These are phyloP conservation scores for Melospiza georgiana DNA, from an alignment of 2,113 vertebrate species.

Conservation along the genomic window DNA sequence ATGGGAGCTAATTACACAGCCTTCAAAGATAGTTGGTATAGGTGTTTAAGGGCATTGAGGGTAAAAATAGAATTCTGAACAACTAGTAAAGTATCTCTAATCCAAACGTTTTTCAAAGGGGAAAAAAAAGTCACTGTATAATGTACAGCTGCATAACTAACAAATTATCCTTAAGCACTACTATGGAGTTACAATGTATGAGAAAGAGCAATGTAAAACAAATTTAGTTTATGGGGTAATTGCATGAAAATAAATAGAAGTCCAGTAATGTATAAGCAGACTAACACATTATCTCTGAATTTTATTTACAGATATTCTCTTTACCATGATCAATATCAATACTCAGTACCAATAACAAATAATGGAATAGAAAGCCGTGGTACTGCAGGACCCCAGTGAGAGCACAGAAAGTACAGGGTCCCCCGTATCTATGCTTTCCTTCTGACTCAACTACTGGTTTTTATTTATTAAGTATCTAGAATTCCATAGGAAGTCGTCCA, in stretches of 20 bases:
- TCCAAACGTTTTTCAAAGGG: not conserved
- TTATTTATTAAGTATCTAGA: not conserved
- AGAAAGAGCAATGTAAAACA: not conserved
- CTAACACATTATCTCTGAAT: not conserved
- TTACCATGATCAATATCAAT: not conserved
- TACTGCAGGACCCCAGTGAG: not conserved
- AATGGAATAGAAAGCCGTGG: not conserved
- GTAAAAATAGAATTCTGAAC: slow-evolving; percentile 24
- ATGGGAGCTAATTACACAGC: slow-evolving; percentile 43
- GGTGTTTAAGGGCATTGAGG: slow-evolving; percentile 9
- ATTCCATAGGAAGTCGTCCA: not conserved
- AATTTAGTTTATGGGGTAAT: not conserved
- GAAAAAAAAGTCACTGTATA: not conserved
- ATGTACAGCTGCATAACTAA: not conserved
- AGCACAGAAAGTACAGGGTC: not conserved
- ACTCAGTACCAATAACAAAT: not conserved
- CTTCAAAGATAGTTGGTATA: slow-evolving; percentile 41
- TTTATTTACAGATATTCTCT: not conserved
- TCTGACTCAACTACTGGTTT: not conserved
- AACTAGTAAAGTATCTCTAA: not conserved
- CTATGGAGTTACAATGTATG: not conserved
- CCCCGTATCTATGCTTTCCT: not conserved
- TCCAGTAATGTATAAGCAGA: not conserved
- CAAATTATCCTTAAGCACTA: not conserved
- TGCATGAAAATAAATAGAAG: not conserved